phyloP scores from a whole-genome alignment of 2,888 invertebrate species.

The Synanthedon formicaeformis region DNA sequence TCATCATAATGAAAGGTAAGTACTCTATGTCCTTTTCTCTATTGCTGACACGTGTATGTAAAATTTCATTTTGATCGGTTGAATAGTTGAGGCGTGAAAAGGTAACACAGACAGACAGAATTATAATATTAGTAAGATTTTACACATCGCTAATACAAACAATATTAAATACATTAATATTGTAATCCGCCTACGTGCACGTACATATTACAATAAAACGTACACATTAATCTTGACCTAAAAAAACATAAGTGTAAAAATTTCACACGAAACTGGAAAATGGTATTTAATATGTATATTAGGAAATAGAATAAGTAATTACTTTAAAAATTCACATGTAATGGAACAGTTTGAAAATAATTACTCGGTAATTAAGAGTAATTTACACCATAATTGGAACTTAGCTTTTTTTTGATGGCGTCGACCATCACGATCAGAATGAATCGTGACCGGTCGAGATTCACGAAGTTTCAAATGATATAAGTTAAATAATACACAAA shows the following conservation, averaged over 20 bases:
- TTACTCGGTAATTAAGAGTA: neutral
- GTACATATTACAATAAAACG: neutral
- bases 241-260: neutral
- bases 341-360: neutral
- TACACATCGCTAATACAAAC: too few relatives aligned
- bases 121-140: too few relatives aligned
- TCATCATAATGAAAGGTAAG: too few relatives aligned
- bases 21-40: too few relatives aligned
- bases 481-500: constrained; percentile 14
- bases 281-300: neutral
- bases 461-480: constrained; percentile 41
- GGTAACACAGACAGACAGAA: too few relatives aligned
- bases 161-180: too few relatives aligned
- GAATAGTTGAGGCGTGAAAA: too few relatives aligned
- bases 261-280: neutral
- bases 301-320: neutral
- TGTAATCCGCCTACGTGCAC: too few relatives aligned
- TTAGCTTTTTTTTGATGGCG: constrained; percentile 13
- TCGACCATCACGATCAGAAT: constrained; percentile 22
- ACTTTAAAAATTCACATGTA: neutral
- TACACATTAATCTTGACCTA: neutral
- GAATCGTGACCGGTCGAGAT: constrained; percentile 41
- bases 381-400: constrained; percentile 19
- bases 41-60: too few relatives aligned
- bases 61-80: too few relatives aligned